A percentile compares a stretch with the other conserved stretches of the same genome.
phyloP scores from a whole-genome alignment of 2,797 vertebrate genomes.

The Tympanoctomys barrerae region DNA sequence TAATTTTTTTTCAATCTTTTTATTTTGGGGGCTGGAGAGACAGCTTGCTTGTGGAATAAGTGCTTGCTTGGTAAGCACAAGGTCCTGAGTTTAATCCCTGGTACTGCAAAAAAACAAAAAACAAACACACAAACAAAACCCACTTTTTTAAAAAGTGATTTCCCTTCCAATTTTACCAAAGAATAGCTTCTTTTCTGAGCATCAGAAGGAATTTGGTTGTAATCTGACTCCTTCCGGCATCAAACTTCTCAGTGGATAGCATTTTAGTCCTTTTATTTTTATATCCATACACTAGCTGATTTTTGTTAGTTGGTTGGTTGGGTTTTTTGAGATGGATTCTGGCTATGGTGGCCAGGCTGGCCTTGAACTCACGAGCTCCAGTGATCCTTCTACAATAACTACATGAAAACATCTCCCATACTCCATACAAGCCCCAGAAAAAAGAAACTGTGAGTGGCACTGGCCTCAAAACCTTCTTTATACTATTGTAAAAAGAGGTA shows the following conservation, averaged over 20 bases:
- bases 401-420: no score
- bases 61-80: no score
- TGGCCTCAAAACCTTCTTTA: slow-evolving; percentile 72
- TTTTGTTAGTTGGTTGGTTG: no score
- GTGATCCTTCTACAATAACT: not conserved
- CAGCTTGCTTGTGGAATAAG: no score
- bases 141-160: not conserved
- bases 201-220: not conserved
- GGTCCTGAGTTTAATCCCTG: no score
- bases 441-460: slow-evolving; percentile 55
- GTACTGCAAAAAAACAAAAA: no score
- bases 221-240: not conserved
- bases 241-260: not conserved
- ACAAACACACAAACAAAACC: no score
- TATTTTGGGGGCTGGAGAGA: not conserved
- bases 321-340: not conserved
- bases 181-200: not conserved
- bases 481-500: slow-evolving; percentile 63
- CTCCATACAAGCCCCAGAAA: not conserved
- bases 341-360: no score
- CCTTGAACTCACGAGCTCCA: not conserved
- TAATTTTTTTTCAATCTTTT: not conserved
- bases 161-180: not conserved
- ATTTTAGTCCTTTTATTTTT: not conserved
- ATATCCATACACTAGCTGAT: not conserved